Base-by-base conservation (phyloP, 1,140 invertebrate genomes). In the Zaprionus capensis region DNA sequence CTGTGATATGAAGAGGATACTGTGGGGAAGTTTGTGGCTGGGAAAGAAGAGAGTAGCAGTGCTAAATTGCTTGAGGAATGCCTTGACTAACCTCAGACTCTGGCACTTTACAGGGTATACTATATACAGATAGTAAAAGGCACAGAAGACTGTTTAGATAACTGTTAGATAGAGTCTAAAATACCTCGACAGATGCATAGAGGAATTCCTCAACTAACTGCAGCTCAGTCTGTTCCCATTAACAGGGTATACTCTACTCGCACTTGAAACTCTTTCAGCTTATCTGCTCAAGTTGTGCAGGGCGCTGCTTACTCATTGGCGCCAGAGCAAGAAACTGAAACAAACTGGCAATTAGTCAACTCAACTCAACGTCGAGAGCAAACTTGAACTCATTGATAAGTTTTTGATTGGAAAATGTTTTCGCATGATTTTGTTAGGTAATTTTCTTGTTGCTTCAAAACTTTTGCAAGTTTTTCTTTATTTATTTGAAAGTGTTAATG, bases 361-460 rank as follows among this genome's bases (percentile, higher is more conserved):
- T 34, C 31, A 34, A 34, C 31, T 34, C 31, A 34, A 34, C 31
- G 41, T n/a, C 38, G 41, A 44, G n/a, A 44, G 12, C 17, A 22
- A 51, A 51, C 22, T 51, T 51, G 49, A 51, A 51, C 17, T 36
- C 56, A 20, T 38, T 61, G 67, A 69, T 61, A 69, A 62, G 44
- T 28, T 69, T 69, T 61, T 59, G 28, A 69, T 46, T 46, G 41
- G 41, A 46, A 46, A 46, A 46, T 46, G 41, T 46, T 46, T 46
- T 46, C n/a, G 41, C 41, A 46, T 46, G n/a, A 46, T 46, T 46
- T 46, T 46, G 41, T 46, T 46, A 46, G 15, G 2, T 17, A 17
- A 46, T 46, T 46, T 41, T 34, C 31, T 34, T 34, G 9, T 46
- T 17, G n/a, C 41, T 11, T 34, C 9, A 22, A 17, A 31, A 17